Base-by-base conservation (phyloP, 2,888 invertebrate genomes). In the Periphyllus acericola region DNA sequence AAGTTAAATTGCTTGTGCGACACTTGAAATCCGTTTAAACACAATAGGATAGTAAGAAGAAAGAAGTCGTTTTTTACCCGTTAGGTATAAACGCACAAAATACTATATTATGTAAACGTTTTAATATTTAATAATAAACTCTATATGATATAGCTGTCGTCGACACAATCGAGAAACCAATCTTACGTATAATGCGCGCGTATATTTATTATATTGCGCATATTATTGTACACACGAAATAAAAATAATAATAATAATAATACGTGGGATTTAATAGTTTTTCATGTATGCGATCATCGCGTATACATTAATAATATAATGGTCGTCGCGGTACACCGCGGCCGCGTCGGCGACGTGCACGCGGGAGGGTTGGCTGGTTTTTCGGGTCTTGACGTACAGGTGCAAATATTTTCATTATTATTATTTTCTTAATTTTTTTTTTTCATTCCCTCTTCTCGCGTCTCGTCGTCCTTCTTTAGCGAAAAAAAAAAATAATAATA, bases 351-450 rank as follows among this genome's bases (percentile, higher is more conserved):
- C 74, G 72, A 19, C 11, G 36, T 29, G 25, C 32, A n/a, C 36
- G 25, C 29, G 25, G 29, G 75, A 87, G 74, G 87, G 81, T 87
- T 40, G 32, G 79, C 86, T 17, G 80, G 80, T 87, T 74, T 87
- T 80, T 72, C 46, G 87, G 66, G 87, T 87, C 81, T 80, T 60
- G 74, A 40, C 21, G 86, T 81, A 87, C 87, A 87, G 87, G 87
- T 87, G 87, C 87, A 87, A 87, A 85, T 85, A 85, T 84, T 84
- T 84, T 76, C 83, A 84, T 84, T 76, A 75, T 79, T 60, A 71
- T 78, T 85, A 85, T 78, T 85, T 85, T 85, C 84, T 84, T 76
- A 60, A 76, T 85, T 84, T 34, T 84, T 66, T 84, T 75, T 46
- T 29, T n/a, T 8, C 9, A 17, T 25, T 1, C 6, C 5, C 36